Percentiles rank a stretch among this genome's conserved stretches.
These are phyloP conservation scores for Helleia helle DNA, from an alignment of 2,888 invertebrate genomes.

Conservation along the genomic window DNA sequence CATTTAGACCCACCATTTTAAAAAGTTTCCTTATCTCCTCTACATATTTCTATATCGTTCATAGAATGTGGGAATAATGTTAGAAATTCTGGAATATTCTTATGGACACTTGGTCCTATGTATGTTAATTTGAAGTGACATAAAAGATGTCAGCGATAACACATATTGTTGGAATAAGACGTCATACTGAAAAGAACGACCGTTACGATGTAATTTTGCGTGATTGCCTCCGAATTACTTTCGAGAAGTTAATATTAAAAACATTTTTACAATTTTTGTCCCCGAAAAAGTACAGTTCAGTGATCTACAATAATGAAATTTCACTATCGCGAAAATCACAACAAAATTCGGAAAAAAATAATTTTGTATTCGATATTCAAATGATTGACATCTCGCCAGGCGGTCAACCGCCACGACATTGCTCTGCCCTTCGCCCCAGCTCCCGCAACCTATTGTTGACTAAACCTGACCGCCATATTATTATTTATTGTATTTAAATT, in stretches of 20 bases:
- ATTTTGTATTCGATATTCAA: constrained; percentile 45
- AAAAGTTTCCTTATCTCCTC: no score
- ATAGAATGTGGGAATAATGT: background rate
- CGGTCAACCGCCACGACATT: constrained; percentile 45
- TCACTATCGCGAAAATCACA: constrained; percentile 57
- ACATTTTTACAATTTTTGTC: constrained; percentile 35
- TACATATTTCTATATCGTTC: background rate
- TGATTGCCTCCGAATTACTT: constrained; percentile 38
- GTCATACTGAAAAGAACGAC: constrained; percentile 27
- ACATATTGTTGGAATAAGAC: background rate
- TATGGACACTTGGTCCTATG: background rate
- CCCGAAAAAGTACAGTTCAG: constrained; percentile 47
- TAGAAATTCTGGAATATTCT: background rate
- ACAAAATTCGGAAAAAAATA: constrained; percentile 52
- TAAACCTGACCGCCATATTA: constrained; percentile 54
- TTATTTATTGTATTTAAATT: constrained; percentile 51
- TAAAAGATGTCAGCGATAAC: constrained; percentile 4
- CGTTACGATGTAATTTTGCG: constrained; percentile 54
- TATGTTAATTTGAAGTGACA: background rate
- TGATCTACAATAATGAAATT: constrained; percentile 53
- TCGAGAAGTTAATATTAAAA: constrained; percentile 26
- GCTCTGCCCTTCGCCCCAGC: constrained; percentile 36
- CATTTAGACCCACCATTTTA: no score
- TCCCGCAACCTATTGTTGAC: constrained; percentile 45
- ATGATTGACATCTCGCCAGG: constrained; percentile 71